phyloP scores from a whole-genome alignment of 2,888 invertebrate species.

The Stenurella melanura region DNA sequence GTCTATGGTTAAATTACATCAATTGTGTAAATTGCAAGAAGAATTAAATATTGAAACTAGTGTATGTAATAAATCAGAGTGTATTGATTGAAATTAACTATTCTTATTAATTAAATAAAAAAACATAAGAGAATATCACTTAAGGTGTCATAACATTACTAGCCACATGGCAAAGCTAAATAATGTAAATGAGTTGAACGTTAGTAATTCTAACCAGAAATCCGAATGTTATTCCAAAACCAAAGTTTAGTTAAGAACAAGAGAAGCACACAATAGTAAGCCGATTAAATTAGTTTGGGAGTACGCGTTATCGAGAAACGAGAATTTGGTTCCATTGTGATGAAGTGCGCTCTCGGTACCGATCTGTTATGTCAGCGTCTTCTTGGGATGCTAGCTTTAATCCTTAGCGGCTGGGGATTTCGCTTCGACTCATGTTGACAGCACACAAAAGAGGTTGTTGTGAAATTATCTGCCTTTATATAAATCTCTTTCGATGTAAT shows the following conservation, averaged over 20 bases:
- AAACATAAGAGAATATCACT: background rate
- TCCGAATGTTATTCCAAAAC: conserved; percentile 48
- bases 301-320: conserved; percentile 40
- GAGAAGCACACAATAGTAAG: conserved; percentile 46
- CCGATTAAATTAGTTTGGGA: conserved; percentile 47
- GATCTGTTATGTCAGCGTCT: conserved; percentile 63
- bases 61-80: no score
- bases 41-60: no score
- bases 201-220: conserved; percentile 46
- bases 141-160: conserved; percentile 6
- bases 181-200: conserved; percentile 40
- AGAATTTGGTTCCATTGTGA: conserved; percentile 55
- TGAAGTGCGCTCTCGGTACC: conserved; percentile 55
- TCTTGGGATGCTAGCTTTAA: conserved; percentile 55
- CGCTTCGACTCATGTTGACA: conserved; percentile 56
- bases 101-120: background rate
- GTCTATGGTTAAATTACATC: no score
- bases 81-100: no score
- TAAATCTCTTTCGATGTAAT: conserved; percentile 58
- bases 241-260: conserved; percentile 46
- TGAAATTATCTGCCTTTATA: conserved; percentile 61
- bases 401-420: conserved; percentile 57
- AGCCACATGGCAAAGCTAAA: conserved; percentile 2
- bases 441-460: conserved; percentile 61
- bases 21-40: no score